Evolutionary conservation across 2,888 invertebrate species (phyloP), one percentile per base, ranked within the genome.

Genomic region (Drosophila rellima): DNA sequence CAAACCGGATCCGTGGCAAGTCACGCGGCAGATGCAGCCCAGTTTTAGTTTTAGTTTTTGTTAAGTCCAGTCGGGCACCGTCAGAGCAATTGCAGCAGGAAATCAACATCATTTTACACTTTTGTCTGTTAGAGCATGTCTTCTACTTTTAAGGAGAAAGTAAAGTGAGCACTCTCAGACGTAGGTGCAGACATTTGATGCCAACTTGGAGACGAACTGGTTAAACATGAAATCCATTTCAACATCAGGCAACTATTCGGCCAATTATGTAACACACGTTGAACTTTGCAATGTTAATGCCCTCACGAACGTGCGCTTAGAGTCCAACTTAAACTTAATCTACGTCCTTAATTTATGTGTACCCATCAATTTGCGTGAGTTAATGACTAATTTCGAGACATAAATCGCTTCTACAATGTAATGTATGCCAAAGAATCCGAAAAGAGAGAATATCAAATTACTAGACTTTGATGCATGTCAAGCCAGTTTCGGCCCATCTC

Each of bases 101-200:
- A 85, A 88, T 88, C 78, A 72, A 82, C 78, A 73, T 60, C 70
- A 54, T 59, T 57, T 74, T 86, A 67, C 74, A 80, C 47, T 69
- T 60, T 61, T 60, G 62, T 66, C 70, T 60, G 74, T 68, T 65
- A 40, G 7, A 59, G 64, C 74, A 57, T 64, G 88, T 78, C 86
- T 83, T 84, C 84, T 85, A 80, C 86, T 51, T 83, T 83, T 88
- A 80, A 86, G 86, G 86, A 80, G 88, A 84, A 88, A 83, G 83
- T 83, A 88, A 86, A 88, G 61, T 73, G 67, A 52, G 56, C 56
- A 72, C 62, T 57, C 45, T 50, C 40, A 61, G 63, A 50, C 63
- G 42, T 47, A 72, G 70, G 35, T 55, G n/a, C 31, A 42, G 54
- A 56, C 51, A 63, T 33, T 42, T 60, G 40, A 51, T 48, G 47